Evolutionary conservation across 2,888 invertebrate genomes (phyloP).

Genomic region (Mantis religiosa): DNA sequence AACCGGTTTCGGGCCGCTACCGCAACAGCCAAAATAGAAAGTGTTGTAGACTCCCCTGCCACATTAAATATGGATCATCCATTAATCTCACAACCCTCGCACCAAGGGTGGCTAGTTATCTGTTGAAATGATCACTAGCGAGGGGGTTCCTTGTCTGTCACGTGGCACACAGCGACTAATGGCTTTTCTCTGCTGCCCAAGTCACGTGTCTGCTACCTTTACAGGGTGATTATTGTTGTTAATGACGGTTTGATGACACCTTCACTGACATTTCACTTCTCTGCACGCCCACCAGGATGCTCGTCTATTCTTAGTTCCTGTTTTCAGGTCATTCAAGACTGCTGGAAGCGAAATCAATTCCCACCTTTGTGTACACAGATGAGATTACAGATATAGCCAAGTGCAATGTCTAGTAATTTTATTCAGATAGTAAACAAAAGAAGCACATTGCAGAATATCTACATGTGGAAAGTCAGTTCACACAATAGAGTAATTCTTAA

Average conservation of each 20-base stretch:
- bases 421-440: too few species aligned
- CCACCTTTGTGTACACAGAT: too few species aligned
- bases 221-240: not conserved
- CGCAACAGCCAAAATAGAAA: not conserved
- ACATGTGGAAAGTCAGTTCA: too few species aligned
- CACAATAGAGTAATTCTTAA: too few species aligned
- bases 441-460: too few species aligned
- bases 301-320: too few species aligned
- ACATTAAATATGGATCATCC: constrained; percentile 20
- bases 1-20: not conserved
- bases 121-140: constrained; percentile 16
- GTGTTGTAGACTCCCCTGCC: not conserved
- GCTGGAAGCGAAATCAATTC: too few species aligned
- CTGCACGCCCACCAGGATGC: too few species aligned
- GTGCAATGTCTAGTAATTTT: too few species aligned
- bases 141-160: not conserved
- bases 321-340: too few species aligned
- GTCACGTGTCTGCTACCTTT: not conserved
- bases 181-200: constrained; percentile 14
- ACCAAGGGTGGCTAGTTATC: constrained; percentile 14
- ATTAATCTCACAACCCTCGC: constrained; percentile 11
- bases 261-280: not conserved
- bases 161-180: constrained; percentile 11
- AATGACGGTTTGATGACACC: not conserved
- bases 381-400: too few species aligned